A percentile compares a stretch with the other conserved stretches of the same genome.
These are phyloP conservation scores for Pavo muticus DNA, from an alignment of 2,113 vertebrate genomes.

Conservation along the genomic window DNA sequence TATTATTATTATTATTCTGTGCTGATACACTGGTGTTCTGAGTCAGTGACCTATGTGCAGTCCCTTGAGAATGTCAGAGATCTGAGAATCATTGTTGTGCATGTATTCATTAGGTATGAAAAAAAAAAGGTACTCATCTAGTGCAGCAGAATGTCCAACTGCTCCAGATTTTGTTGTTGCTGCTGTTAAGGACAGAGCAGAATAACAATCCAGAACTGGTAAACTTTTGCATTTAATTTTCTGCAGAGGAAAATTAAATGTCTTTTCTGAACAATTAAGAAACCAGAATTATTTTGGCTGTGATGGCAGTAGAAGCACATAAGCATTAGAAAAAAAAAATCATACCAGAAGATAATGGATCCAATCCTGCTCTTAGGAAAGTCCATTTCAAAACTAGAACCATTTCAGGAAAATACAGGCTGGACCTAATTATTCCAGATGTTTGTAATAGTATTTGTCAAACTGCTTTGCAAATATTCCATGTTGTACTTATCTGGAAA, in stretches of 20 bases:
- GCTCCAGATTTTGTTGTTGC: conserved; percentile 35
- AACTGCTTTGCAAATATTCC: not conserved
- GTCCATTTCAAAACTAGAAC: not conserved
- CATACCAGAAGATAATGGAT: not conserved
- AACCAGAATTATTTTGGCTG: not conserved
- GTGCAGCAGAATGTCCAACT: conserved; percentile 66
- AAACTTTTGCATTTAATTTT: not conserved
- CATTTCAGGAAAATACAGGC: not conserved
- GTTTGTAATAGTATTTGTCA: not conserved
- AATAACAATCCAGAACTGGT: not conserved
- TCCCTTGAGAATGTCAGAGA: conserved; percentile 68
- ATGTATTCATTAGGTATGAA: conserved; percentile 68
- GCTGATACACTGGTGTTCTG: conserved; percentile 47
- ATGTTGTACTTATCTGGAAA: not conserved
- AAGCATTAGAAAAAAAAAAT: not conserved
- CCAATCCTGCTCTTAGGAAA: not conserved
- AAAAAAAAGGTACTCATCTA: conserved; percentile 47
- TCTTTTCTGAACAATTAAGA: conserved; percentile 8
- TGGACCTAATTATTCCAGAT: not conserved
- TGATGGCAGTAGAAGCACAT: not conserved
- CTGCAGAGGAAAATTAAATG: conserved; percentile 25
- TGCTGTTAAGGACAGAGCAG: not conserved
- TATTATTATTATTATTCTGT: conserved; percentile 47
- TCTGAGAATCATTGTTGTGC: conserved; percentile 72
- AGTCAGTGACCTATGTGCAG: conserved; percentile 56